A percentile compares a stretch with the other conserved stretches of the same genome.
phyloP scores from a whole-genome alignment of 2,113 vertebrate species.

The Catharus bicknelli region DNA sequence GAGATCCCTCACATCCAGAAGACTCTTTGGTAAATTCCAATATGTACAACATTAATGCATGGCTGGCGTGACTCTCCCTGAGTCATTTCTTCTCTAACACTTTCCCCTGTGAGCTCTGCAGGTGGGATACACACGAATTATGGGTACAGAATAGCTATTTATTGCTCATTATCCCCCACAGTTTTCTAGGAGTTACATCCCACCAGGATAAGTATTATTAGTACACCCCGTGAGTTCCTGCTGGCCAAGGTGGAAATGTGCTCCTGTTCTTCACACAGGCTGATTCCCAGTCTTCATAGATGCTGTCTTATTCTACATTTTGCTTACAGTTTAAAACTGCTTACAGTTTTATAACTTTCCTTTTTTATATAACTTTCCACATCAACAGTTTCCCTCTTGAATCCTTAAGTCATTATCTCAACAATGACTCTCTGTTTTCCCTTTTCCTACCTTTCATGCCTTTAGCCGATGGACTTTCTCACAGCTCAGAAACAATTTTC shows the following conservation, averaged over 20 bases:
- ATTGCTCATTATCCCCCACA: not conserved
- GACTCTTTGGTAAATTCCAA: not conserved
- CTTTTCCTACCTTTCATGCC: not conserved
- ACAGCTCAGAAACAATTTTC: constrained; percentile 45
- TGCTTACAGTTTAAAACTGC: not conserved
- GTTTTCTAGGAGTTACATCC: not conserved
- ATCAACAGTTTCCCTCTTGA: not conserved
- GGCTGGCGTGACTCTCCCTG: not conserved
- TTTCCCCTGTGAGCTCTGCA: not conserved
- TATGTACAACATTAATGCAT: fast-evolving
- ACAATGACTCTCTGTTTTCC: not conserved
- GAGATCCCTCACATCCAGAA: not conserved
- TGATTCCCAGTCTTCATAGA: not conserved
- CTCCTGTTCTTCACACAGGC: not conserved
- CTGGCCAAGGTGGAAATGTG: not conserved
- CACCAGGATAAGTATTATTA: not conserved
- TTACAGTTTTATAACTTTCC: not conserved
- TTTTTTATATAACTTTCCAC: not conserved
- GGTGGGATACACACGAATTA: not conserved
- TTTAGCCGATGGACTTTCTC: not conserved
- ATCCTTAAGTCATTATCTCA: not conserved
- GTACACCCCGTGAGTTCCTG: not conserved
- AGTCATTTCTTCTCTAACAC: not conserved
- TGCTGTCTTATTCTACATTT: not conserved
- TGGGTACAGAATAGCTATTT: not conserved